Base-by-base conservation (phyloP, 1,140 invertebrate genomes). In the Drosophila truncata region DNA sequence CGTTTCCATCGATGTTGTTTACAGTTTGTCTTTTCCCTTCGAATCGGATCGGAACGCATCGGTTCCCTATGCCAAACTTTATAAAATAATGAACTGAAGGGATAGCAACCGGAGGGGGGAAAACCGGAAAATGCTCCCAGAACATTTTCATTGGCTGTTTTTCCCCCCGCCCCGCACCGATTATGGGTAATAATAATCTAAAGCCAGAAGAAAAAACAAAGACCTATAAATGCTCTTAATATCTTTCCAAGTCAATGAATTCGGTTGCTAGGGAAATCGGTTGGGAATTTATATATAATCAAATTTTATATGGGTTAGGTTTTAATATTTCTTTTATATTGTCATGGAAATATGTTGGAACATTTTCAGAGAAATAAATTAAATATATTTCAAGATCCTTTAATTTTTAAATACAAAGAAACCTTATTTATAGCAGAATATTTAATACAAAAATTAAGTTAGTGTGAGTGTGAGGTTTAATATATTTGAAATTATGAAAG, bases 1-100 rank as follows among this genome's bases (percentile, higher is more conserved):
- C 63, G 64, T 31, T 65, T 46, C 44, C 33, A 47, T 35, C 31
- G 42, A 70, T 47, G 64, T 71, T 72, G 42, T 72, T 72, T 72
- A 72, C 65, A 72, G 66, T 71, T 58, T 70, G 47, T 70, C 49
- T n/a, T 20, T 54, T 14, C 41, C n/a, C 16, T 23, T 54, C 44
- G 23, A 3, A 47, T 47, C 50, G 50, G 31, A 54, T 61, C 23
- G 46, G 18, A 46, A 18, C 37, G 41, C 18, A 47, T 58, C 47
- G 47, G 23, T 49, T 49, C 23, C 3, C 69, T 59, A 71, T 67
- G 44, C 62, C 31, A 72, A 72, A 72, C 65, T 71, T 72, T 58
- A 39, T 33, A 71, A 46, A 71, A 71, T 70, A 71, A 71, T 71
- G 50, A 71, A 71, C 67, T 70, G 41, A 13, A 16, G 16, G 7